These are phyloP conservation scores for Mormyrus hasselquistii DNA, from an alignment of 2,797 vertebrate species.

Conservation along the genomic window DNA sequence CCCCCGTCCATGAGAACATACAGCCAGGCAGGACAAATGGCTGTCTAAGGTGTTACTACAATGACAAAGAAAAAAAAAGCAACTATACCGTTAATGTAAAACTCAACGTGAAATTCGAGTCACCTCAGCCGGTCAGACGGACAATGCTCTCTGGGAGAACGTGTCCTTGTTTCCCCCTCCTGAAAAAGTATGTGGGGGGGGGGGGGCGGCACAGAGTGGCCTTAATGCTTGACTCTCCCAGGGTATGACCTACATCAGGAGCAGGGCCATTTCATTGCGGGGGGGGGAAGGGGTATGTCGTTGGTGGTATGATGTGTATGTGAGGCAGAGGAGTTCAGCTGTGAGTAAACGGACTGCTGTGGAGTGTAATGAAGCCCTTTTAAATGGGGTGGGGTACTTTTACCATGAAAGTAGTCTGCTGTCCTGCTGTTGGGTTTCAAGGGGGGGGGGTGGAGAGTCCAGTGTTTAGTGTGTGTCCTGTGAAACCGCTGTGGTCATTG, in stretches of 20 bases:
- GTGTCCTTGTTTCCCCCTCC: not conserved
- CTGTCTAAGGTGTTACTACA: not conserved
- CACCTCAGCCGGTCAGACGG: not conserved
- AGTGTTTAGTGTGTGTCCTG: not conserved
- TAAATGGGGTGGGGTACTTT: not conserved
- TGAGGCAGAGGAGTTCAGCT: not conserved
- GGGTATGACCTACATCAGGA: conserved; percentile 62
- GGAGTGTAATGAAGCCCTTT: not conserved
- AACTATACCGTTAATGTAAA: not conserved
- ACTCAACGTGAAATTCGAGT: not conserved
- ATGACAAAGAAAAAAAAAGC: not conserved
- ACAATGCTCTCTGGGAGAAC: not conserved
- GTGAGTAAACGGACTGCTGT: not conserved
- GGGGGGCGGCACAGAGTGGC: not conserved
- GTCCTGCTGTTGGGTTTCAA: not conserved
- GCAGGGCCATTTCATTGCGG: conserved; percentile 36
- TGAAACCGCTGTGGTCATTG: not conserved
- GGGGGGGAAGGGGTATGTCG: not conserved
- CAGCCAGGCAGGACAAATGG: not conserved
- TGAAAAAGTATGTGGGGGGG: not conserved
- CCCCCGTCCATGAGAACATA: conserved; percentile 21
- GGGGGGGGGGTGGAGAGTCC: not conserved
- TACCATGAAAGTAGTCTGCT: not conserved
- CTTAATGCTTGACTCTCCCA: conserved; percentile 57
- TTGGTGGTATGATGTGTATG: conserved; percentile 38